phyloP scores from a whole-genome alignment of 2,888 invertebrate genomes.

The Mythimna albipuncta region DNA sequence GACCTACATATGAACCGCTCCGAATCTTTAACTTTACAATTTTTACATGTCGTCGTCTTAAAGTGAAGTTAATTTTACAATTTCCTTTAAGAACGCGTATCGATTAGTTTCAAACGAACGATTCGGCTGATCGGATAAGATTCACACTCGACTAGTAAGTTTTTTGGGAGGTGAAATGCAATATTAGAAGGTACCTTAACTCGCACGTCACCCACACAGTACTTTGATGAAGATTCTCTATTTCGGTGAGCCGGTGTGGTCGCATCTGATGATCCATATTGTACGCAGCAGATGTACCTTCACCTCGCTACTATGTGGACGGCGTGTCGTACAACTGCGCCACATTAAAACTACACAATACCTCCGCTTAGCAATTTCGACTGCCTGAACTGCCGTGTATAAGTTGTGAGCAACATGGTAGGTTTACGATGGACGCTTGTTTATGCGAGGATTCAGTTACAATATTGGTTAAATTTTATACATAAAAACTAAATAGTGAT shows the following conservation, averaged over 20 bases:
- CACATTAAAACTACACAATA: conserved; percentile 31
- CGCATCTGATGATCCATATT: neutral
- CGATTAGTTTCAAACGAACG: conserved; percentile 65
- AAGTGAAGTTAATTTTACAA: conserved; percentile 68
- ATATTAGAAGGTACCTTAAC: conserved; percentile 49
- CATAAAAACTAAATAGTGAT: conserved; percentile 56
- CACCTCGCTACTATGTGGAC: neutral
- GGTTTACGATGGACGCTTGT: conserved; percentile 43
- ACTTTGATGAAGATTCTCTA: neutral
- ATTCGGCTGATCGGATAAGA: conserved; percentile 78
- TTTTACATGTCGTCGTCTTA: conserved; percentile 68
- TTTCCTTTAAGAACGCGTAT: conserved; percentile 71
- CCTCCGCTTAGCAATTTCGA: conserved; percentile 40
- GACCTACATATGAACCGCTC: conserved; percentile 73
- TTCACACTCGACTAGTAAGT: conserved; percentile 87
- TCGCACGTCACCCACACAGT: conserved; percentile 26
- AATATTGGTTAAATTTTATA: conserved; percentile 32
- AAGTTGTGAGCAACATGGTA: conserved; percentile 40
- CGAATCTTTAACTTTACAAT: conserved; percentile 70
- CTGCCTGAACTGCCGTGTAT: conserved; percentile 26
- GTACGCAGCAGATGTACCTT: no score
- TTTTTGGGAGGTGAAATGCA: conserved; percentile 73
- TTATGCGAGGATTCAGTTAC: conserved; percentile 51
- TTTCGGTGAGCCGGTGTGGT: no score
- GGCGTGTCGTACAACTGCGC: conserved; percentile 12